Conservation (phyloP, 2,797 vertebrate species). For the Platyrinchus mystaceus region DNA sequence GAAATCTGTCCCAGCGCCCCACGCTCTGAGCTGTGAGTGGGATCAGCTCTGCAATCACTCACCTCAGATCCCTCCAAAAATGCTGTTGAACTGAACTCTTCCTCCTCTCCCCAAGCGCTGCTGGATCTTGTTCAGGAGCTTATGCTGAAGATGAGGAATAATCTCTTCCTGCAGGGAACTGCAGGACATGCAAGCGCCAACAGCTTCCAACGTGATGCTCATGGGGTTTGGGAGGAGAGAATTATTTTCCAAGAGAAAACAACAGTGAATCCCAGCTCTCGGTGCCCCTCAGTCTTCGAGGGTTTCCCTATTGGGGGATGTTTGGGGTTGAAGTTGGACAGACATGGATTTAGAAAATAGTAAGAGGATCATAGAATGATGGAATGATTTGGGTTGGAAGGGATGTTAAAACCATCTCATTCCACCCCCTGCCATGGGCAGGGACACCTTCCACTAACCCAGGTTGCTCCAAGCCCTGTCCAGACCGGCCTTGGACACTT, state of each 20-base stretch:
- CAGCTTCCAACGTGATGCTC: fast-evolving
- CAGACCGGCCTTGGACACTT: background rate
- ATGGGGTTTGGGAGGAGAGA: background rate
- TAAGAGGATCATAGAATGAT: background rate
- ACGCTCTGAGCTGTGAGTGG: background rate
- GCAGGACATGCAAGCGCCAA: background rate
- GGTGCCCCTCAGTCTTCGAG: background rate
- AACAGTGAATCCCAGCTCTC: background rate
- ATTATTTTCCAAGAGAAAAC: background rate
- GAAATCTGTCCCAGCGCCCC: background rate
- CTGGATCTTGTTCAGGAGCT: background rate
- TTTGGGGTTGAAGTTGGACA: background rate
- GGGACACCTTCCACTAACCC: background rate
- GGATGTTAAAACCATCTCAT: background rate
- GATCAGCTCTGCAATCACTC: background rate
- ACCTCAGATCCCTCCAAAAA: background rate
- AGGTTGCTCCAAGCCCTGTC: background rate
- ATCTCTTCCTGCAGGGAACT: background rate
- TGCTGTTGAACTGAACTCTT: background rate
- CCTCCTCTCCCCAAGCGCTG: background rate
- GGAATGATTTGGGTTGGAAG: background rate
- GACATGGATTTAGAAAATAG: background rate
- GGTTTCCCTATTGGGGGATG: background rate
- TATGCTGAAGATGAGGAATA: background rate
- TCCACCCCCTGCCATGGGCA: background rate